Conservation (phyloP, 2,888 invertebrate species). For the Drosophila atripex region DNA sequence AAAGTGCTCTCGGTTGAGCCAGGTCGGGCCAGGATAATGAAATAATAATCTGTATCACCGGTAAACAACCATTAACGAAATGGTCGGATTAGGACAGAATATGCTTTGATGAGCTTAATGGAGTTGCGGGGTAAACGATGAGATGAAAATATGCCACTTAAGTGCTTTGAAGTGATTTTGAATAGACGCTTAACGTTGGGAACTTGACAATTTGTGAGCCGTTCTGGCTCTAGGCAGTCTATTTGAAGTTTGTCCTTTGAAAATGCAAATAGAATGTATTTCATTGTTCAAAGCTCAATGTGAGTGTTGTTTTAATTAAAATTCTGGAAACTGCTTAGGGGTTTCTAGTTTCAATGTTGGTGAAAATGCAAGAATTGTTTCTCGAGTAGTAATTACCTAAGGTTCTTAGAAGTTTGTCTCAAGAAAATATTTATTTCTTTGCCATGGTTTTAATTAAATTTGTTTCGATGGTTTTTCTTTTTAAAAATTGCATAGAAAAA, state of each 20-base stretch:
- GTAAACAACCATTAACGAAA: constrained; percentile 30
- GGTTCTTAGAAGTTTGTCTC: neutral
- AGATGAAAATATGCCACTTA: constrained; percentile 5
- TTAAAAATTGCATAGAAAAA: neutral
- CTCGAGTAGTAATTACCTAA: neutral
- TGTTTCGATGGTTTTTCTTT: neutral
- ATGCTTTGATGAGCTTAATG: constrained; percentile 36
- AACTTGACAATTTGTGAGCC: neutral
- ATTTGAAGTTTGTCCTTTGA: neutral
- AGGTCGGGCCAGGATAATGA: constrained; percentile 20
- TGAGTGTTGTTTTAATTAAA: neutral
- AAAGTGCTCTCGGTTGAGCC: constrained; percentile 3
- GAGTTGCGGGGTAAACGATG: constrained; percentile 13
- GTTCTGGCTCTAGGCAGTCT: neutral
- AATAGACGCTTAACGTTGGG: constrained; percentile 3
- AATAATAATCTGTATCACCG: constrained; percentile 35
- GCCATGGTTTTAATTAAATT: too few relatives aligned
- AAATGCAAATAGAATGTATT: neutral
- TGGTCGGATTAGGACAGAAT: constrained; percentile 27
- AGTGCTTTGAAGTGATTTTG: constrained; percentile 8
- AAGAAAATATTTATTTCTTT: neutral
- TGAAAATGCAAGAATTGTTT: neutral
- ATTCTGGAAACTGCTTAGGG: neutral
- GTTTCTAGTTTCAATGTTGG: neutral
- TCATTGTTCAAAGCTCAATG: neutral